A percentile compares a stretch with the other conserved stretches of the same genome.
Evolutionary conservation across 1,140 invertebrate species (phyloP).

Genomic region (Octopus sinensis): DNA sequence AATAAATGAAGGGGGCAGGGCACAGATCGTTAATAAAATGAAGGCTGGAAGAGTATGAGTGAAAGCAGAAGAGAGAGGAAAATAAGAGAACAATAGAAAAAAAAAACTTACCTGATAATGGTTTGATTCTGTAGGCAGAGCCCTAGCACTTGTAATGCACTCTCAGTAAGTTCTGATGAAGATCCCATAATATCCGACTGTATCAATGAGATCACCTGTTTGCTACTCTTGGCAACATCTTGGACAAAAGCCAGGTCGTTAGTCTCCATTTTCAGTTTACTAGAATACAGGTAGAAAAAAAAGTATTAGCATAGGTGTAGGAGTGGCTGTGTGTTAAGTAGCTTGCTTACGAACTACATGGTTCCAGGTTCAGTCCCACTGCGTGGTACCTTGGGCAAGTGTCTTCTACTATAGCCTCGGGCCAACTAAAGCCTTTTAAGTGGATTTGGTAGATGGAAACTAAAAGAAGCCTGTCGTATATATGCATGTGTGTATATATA

Average conservation of each 20-base stretch:
- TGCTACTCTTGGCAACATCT: conserved; percentile 32
- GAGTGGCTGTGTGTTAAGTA: no score
- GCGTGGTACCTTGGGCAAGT: no score
- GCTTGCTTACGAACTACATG: no score
- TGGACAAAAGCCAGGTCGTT: conserved; percentile 25
- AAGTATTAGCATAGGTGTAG: no score
- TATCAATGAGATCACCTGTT: conserved; percentile 24
- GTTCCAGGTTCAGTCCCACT: no score
- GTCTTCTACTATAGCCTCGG: no score
- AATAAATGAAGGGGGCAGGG: neutral
- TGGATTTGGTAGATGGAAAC: no score
- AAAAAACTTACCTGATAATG: conserved; percentile 33
- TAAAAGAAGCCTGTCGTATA: no score
- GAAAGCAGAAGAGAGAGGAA: neutral
- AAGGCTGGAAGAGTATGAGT: neutral
- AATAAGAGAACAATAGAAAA: neutral
- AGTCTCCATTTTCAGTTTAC: conserved; percentile 33
- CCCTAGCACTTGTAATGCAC: conserved; percentile 36
- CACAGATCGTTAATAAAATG: neutral
- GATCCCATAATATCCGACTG: conserved; percentile 31
- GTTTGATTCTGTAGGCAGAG: conserved; percentile 38
- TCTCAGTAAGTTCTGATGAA: conserved; percentile 22
- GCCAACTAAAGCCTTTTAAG: no score
- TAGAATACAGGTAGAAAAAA: conserved; percentile 18
- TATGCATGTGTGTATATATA: no score